A percentile compares a stretch with the other conserved stretches of the same genome.
phyloP scores from a whole-genome alignment of 2,888 invertebrate genomes.

The Drepana falcataria region DNA sequence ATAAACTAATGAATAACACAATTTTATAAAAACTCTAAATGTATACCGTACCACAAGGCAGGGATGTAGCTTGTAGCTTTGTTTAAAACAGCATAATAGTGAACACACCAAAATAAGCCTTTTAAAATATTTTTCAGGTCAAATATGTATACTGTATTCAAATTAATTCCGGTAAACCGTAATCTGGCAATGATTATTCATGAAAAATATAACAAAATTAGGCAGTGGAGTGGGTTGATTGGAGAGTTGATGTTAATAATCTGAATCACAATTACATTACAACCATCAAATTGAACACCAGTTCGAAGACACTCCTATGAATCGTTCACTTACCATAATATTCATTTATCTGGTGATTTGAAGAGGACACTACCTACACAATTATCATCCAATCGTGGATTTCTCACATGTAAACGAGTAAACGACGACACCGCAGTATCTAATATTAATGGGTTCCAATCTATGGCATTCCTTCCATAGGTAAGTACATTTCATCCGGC shows the following conservation, averaged over 20 bases:
- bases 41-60: not conserved
- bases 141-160: not conserved
- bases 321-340: constrained; percentile 65
- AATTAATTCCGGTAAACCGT: too few relatives aligned
- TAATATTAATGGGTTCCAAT: not conserved
- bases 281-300: constrained; percentile 44
- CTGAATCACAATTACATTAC: constrained; percentile 11
- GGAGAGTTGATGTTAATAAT: not conserved
- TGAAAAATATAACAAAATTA: not conserved
- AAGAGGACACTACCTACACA: constrained; percentile 51
- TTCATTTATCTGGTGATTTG: constrained; percentile 46
- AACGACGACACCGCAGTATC: not conserved
- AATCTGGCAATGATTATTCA: not conserved
- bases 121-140: not conserved
- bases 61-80: not conserved
- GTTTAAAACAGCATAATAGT: not conserved
- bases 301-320: constrained; percentile 63
- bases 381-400: constrained; percentile 55
- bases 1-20: not conserved
- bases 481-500: not conserved
- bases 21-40: not conserved
- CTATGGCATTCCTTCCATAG: not conserved
- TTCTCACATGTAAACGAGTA: constrained; percentile 20
- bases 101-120: not conserved
- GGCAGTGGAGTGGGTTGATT: not conserved